Conservation (phyloP, 1,140 invertebrate species). For the Telenomus remus region DNA sequence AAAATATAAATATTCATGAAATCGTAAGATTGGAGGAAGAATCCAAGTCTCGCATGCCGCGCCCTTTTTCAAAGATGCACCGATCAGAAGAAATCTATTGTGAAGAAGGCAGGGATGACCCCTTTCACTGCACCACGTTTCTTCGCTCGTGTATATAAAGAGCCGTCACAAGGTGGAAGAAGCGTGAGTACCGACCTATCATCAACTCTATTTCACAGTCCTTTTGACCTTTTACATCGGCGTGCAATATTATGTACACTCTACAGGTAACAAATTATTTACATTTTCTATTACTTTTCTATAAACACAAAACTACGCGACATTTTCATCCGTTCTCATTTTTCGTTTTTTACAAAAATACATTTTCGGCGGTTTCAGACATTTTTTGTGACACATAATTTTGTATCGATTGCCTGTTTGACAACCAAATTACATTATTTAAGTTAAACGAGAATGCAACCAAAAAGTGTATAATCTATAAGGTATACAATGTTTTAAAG, state of each 20-base stretch:
- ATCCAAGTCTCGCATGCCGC: slow-evolving; percentile 56
- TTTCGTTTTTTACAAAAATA: slow-evolving; percentile 1
- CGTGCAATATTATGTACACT: slow-evolving; percentile 69
- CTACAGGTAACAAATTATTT: slow-evolving; percentile 63
- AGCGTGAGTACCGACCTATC: slow-evolving; percentile 69
- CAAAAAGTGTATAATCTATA: too few species aligned
- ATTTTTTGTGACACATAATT: too few species aligned
- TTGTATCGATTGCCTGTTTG: too few species aligned
- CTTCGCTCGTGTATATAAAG: slow-evolving; percentile 69
- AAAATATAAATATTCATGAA: slow-evolving; percentile 60
- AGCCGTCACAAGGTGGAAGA: slow-evolving; percentile 69
- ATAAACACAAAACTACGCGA: slow-evolving; percentile 7
- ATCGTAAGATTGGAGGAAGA: slow-evolving; percentile 59
- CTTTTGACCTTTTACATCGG: slow-evolving; percentile 63
- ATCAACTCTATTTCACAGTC: slow-evolving; percentile 67
- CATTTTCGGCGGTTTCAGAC: too few species aligned
- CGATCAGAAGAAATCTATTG: slow-evolving; percentile 71
- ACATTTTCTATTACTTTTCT: slow-evolving; percentile 25
- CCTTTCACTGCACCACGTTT: slow-evolving; percentile 72
- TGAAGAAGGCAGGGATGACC: slow-evolving; percentile 72
- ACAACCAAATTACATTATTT: too few species aligned
- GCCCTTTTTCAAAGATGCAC: slow-evolving; percentile 70
- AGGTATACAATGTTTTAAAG: too few species aligned
- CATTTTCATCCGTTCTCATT: slow-evolving; percentile 1
- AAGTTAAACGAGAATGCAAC: too few species aligned